Conservation (phyloP, 2,113 vertebrate species). For the Struthidea cinerea region DNA sequence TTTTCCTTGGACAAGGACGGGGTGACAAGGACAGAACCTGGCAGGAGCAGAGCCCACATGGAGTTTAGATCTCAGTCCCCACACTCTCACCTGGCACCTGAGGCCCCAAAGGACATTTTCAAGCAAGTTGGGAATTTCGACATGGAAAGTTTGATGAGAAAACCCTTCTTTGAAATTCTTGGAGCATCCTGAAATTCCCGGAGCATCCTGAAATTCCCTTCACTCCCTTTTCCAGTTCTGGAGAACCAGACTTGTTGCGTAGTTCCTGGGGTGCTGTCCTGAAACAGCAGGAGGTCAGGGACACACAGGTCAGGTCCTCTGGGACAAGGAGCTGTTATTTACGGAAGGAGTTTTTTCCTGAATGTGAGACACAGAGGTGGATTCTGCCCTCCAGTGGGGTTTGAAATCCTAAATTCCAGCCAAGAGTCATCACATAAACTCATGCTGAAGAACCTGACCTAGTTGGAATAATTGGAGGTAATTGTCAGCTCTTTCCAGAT, state of each 20-base stretch:
- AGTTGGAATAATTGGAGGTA: constrained; percentile 41
- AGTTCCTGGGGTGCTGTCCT: not conserved
- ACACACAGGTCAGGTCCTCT: not conserved
- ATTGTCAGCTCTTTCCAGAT: constrained; percentile 49
- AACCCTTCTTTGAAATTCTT: not conserved
- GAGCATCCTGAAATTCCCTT: not conserved
- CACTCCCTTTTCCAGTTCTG: not conserved
- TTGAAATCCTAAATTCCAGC: not conserved
- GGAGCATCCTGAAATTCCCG: not conserved
- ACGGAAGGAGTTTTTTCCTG: not conserved
- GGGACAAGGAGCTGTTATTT: not conserved
- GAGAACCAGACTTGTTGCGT: not conserved
- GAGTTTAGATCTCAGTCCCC: not conserved
- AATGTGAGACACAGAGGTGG: not conserved
- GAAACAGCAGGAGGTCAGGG: not conserved
- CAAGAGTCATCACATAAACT: constrained; percentile 4
- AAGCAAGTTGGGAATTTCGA: not conserved
- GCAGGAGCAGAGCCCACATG: not conserved
- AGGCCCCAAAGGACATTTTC: not conserved
- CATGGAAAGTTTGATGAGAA: not conserved
- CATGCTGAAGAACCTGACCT: constrained; percentile 40
- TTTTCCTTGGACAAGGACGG: not conserved
- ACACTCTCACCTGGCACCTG: not conserved
- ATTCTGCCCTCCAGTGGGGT: not conserved
- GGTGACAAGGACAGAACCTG: not conserved